These are phyloP conservation scores for Chionodraco myersi DNA, from an alignment of 2,113 vertebrate species.

Conservation along the genomic window DNA sequence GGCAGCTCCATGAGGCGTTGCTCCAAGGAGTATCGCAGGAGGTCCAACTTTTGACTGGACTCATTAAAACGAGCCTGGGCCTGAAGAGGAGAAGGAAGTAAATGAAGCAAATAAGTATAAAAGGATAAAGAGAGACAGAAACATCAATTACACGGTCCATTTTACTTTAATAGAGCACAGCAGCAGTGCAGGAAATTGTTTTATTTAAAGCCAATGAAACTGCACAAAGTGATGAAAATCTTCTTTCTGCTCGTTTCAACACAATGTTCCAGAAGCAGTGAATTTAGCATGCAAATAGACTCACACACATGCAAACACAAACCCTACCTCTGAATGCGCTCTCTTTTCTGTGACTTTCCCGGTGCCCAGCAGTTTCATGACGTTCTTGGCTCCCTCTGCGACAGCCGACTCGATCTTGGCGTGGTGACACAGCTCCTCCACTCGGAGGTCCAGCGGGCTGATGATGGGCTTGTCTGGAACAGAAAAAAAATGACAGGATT, in stretches of 20 bases:
- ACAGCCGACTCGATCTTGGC: constrained; percentile 98
- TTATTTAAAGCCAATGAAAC: constrained; percentile 1
- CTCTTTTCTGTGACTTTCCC: constrained; percentile 97
- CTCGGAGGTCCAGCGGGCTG: constrained; percentile 96
- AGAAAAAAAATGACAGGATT: neutral
- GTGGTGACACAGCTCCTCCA: constrained; percentile 98
- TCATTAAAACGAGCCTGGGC: constrained; percentile 98
- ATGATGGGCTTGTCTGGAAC: constrained; percentile 92
- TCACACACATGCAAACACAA: neutral
- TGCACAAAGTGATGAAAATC: neutral
- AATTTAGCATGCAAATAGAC: neutral
- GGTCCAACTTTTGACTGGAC: constrained; percentile 97
- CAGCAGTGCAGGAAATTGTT: neutral
- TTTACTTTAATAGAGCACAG: constrained; percentile 29
- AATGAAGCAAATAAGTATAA: neutral
- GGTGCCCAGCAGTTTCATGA: constrained; percentile 97
- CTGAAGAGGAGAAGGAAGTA: constrained; percentile 44
- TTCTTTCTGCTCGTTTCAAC: neutral
- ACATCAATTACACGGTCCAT: constrained; percentile 21
- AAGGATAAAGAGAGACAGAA: neutral
- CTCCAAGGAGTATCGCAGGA: constrained; percentile 96
- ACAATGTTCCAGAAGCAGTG: neutral
- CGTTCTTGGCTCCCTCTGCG: constrained; percentile 98
- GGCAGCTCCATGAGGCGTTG: constrained; percentile 95
- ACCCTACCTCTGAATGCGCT: constrained; percentile 94